Percentiles rank a stretch among this genome's conserved stretches.
These are phyloP conservation scores for Himalopsyche phryganea DNA, from an alignment of 1,140 invertebrate genomes.

Conservation along the genomic window DNA sequence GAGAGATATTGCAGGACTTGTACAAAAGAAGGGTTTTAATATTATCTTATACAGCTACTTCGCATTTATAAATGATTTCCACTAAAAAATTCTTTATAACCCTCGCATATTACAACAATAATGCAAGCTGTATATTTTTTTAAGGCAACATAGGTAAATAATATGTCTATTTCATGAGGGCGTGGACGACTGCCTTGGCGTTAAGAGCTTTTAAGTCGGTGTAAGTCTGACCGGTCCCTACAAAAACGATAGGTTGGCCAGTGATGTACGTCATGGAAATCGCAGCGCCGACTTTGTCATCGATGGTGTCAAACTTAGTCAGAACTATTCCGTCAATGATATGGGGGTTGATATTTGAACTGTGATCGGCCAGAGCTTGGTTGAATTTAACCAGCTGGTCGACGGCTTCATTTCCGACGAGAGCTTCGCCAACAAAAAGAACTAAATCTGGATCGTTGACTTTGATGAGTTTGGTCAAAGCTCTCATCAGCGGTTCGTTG, in stretches of 20 bases:
- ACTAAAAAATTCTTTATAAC: too few relatives aligned
- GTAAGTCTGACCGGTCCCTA: constrained; percentile 99
- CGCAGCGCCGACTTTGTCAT: constrained; percentile 98
- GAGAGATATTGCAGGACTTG: too few relatives aligned
- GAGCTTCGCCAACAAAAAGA: constrained; percentile 96
- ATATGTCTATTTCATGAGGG: constrained; percentile 83
- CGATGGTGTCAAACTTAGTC: constrained; percentile 99
- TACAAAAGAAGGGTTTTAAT: too few relatives aligned
- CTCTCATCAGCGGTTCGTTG: constrained; percentile 97
- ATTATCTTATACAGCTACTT: too few relatives aligned
- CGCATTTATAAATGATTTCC: too few relatives aligned
- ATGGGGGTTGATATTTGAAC: constrained; percentile 77
- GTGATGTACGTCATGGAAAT: constrained; percentile 99
- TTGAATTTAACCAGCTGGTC: constrained; percentile 99
- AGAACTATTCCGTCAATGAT: constrained; percentile 97
- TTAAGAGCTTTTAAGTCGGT: constrained; percentile 96
- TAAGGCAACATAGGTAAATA: constrained; percentile 14
- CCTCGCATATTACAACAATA: too few relatives aligned
- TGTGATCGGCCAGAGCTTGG: constrained; percentile 89
- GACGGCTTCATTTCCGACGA: constrained; percentile 99
- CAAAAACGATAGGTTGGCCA: constrained; percentile 99
- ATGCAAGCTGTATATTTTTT: neutral
- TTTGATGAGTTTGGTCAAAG: constrained; percentile 86
- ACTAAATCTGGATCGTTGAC: constrained; percentile 96
- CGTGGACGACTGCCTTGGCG: constrained; percentile 93